Percentiles rank a stretch among this genome's conserved stretches.
Evolutionary conservation across 2,888 invertebrate genomes (phyloP).

Genomic region (Ennomos erosarius): DNA sequence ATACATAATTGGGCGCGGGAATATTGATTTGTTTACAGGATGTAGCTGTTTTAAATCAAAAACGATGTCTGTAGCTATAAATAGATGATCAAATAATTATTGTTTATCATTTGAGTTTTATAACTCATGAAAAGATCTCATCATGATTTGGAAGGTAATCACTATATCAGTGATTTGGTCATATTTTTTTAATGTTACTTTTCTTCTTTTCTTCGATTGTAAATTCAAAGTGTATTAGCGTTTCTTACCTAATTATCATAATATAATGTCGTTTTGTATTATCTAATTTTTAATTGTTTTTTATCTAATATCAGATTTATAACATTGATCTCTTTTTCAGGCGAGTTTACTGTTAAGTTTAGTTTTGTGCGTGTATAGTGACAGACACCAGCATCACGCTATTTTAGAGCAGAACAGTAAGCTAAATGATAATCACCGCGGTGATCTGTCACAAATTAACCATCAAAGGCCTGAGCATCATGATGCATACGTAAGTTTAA

Average conservation of each 20-base stretch:
- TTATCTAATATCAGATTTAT: too few relatives aligned
- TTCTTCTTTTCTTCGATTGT: too few relatives aligned
- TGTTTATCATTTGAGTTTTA: constrained; percentile 52
- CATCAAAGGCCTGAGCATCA: constrained; percentile 65
- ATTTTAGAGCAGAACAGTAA: constrained; percentile 63
- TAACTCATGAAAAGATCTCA: constrained; percentile 54
- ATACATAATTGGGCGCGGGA: constrained; percentile 50
- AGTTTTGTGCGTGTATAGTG: constrained; percentile 57
- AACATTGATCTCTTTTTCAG: constrained; percentile 47
- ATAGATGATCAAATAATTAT: constrained; percentile 54
- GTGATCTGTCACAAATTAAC: constrained; percentile 61
- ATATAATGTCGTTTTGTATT: too few relatives aligned
- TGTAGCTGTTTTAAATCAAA: constrained; percentile 57
- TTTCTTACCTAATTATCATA: too few relatives aligned
- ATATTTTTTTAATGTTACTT: too few relatives aligned
- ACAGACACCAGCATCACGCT: constrained; percentile 51
- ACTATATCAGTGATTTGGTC: background rate
- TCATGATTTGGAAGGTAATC: constrained; percentile 72
- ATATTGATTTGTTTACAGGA: constrained; percentile 51
- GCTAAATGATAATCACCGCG: constrained; percentile 51
- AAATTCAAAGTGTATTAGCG: too few relatives aligned
- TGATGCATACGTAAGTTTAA: constrained; percentile 71
- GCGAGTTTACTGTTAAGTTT: constrained; percentile 55
- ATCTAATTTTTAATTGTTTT: too few relatives aligned
- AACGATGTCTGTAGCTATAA: constrained; percentile 57